Conservation (phyloP, 2,797 vertebrate genomes). For the Gymnocypris eckloni region DNA sequence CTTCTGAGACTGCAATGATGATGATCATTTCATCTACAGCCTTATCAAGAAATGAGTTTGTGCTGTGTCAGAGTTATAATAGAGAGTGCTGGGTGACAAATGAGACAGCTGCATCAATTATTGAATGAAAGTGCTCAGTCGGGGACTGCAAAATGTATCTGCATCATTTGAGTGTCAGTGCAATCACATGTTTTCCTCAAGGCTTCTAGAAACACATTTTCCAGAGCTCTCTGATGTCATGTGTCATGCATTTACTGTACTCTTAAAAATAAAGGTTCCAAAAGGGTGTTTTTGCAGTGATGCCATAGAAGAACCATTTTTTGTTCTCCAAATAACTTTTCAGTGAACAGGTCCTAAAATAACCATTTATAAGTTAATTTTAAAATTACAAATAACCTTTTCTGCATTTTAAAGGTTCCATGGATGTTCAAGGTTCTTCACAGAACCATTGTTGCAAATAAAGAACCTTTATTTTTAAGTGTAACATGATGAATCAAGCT, state of each 20-base stretch:
- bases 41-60: conserved; percentile 6
- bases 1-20: conserved; percentile 6
- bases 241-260: background rate
- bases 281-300: background rate
- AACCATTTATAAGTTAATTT: background rate
- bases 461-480: background rate
- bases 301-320: background rate
- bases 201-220: conserved; percentile 11
- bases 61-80: background rate
- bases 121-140: conserved; percentile 15
- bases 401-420: background rate
- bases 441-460: background rate
- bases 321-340: background rate
- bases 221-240: background rate
- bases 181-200: conserved; percentile 8
- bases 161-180: background rate
- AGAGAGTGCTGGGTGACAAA: background rate
- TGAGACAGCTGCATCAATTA: conserved; percentile 35
- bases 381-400: background rate
- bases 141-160: conserved; percentile 13
- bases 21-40: background rate
- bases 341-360: background rate
- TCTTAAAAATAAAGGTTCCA: background rate
- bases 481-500: background rate
- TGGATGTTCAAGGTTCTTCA: background rate